A percentile compares a stretch with the other conserved stretches of the same genome.
These are phyloP conservation scores for Pithys albifrons DNA, from an alignment of 2,113 vertebrate genomes.

Conservation along the genomic window DNA sequence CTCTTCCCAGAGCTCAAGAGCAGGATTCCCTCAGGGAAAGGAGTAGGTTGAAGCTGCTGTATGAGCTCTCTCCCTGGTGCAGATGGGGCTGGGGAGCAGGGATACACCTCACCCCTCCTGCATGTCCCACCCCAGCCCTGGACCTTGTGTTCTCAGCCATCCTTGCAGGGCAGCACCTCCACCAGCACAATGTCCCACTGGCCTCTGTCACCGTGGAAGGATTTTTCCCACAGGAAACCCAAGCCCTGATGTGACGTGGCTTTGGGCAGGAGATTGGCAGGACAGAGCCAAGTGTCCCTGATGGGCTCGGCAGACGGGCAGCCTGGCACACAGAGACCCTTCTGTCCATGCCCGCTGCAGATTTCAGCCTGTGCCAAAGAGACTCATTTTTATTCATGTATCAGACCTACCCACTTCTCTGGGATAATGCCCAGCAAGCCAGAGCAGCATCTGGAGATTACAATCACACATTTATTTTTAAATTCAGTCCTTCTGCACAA, in stretches of 20 bases:
- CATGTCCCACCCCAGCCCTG: accelerated
- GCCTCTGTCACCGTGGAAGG: background rate
- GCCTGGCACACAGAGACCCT: background rate
- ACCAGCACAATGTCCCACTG: background rate
- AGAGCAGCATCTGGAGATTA: conserved; percentile 65
- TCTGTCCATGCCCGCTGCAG: background rate
- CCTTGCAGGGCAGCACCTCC: background rate
- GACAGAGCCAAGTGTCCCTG: background rate
- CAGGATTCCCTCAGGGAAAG: background rate
- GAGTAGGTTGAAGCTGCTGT: background rate
- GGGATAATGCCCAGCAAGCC: conserved; percentile 61
- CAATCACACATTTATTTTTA: conserved; percentile 61
- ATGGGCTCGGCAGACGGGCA: background rate
- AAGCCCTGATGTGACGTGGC: background rate
- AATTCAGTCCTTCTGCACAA: conserved; percentile 63
- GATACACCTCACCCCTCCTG: background rate
- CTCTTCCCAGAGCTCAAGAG: background rate
- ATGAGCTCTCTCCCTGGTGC: background rate
- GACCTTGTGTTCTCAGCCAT: background rate
- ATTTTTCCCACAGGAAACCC: background rate
- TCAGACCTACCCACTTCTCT: conserved; percentile 31
- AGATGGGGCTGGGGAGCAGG: background rate
- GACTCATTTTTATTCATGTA: conserved; percentile 24
- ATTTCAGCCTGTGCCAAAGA: conserved; percentile 27
- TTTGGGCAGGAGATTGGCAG: background rate